Base-by-base conservation (phyloP, 2,888 invertebrate genomes). In the Macrosoma leucophasiata region DNA sequence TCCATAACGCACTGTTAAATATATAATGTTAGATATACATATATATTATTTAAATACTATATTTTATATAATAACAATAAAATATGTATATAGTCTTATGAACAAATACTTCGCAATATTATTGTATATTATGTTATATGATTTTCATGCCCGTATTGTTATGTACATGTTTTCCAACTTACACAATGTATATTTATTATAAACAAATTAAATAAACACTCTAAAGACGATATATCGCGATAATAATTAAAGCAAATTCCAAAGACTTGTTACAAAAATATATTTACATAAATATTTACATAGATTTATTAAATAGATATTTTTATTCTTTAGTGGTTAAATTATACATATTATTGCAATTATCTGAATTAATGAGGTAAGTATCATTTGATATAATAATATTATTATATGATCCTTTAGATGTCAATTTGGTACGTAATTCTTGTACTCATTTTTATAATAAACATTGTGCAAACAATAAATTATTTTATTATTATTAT, bases 241-340 rank as follows among this genome's bases (percentile, higher is more conserved):
- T n/a, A n/a, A n/a, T 52, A 55, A 61, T 77, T 78, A 81, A 81
- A 82, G 81, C 81, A 67, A 64, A 58, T 52, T 62, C 81, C 79
- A 81, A 81, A 81, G 79, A 52, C 79, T 70, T 55, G 37, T 51
- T 50, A 46, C 34, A 46, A 43, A 24, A 35, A 49, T 50, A 50
- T 50, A 51, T 48, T 41, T 40, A 44, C 46, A 51, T 52, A 62
- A 52, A 55, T 39, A 57, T 51, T 58, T 36, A 52, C 44, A 52
- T 41, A 50, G 50, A 43, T 44, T 36, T 41, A 50, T 48, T 51
- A 42, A 58, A 51, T 53, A 45, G 41, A 37, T 35, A 46, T n/a
- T n/a, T n/a, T n/a, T n/a, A n/a, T n/a, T n/a, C n/a, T n/a, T n/a
- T n/a, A n/a, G n/a, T n/a, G n/a, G n/a, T n/a, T n/a, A n/a, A n/a